phyloP scores from a whole-genome alignment of 1,140 invertebrate species.

The Lutraria rhynchaena region DNA sequence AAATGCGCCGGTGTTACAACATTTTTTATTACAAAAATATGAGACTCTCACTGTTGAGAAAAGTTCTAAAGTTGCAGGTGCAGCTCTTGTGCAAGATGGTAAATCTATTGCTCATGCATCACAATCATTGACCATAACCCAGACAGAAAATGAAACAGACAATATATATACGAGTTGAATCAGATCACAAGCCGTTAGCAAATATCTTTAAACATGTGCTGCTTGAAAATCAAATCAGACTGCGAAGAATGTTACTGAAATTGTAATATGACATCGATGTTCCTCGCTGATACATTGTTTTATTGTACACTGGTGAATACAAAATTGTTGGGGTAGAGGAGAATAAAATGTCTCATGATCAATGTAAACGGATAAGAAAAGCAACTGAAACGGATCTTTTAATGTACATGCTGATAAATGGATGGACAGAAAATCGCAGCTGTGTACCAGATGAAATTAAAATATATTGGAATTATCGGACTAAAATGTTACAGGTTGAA shows the following conservation, averaged over 20 bases:
- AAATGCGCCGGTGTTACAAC: not conserved
- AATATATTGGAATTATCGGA: conserved; percentile 71
- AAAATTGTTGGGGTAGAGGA: not conserved
- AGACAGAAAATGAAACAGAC: conserved; percentile 14
- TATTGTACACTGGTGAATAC: conserved; percentile 19
- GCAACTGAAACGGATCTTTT: too few relatives aligned
- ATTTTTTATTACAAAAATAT: not conserved
- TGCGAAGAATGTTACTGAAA: conserved; percentile 72
- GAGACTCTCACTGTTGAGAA: not conserved
- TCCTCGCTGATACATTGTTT: conserved; percentile 64
- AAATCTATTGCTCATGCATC: conserved; percentile 5
- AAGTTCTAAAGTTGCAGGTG: not conserved
- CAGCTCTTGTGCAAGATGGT: conserved; percentile 6
- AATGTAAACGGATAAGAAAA: too few relatives aligned
- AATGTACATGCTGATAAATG: not conserved
- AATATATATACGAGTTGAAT: not conserved
- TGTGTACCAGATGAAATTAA: conserved; percentile 15
- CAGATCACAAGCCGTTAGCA: conserved; percentile 10
- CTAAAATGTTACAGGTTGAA: not conserved
- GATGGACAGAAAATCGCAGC: not conserved
- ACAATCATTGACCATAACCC: not conserved
- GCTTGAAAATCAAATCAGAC: conserved; percentile 44
- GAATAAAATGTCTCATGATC: too few relatives aligned
- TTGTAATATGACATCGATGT: conserved; percentile 63
- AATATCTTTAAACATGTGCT: conserved; percentile 60